Evolutionary conservation across 1,140 invertebrate species (phyloP).

Genomic region (Cydia splendana): DNA sequence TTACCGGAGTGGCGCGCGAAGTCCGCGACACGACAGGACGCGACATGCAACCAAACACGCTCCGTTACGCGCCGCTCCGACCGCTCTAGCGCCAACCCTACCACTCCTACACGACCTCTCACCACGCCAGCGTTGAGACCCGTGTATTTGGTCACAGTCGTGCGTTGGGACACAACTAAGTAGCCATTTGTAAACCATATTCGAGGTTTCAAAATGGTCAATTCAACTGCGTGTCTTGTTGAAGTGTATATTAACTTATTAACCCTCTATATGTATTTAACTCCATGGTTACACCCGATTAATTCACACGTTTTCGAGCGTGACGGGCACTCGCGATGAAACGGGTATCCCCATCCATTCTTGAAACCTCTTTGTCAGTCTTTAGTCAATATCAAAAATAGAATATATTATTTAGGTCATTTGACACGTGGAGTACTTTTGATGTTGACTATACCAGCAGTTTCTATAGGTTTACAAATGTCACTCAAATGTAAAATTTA

Average conservation of each 20-base stretch:
- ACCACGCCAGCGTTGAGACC: background rate
- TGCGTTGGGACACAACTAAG: no score
- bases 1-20: slow-evolving; percentile 49
- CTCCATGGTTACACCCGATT: no score
- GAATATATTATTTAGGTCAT: background rate
- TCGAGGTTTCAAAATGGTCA: background rate
- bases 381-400: background rate
- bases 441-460: background rate
- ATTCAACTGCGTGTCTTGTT: no score
- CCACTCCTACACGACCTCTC: background rate
- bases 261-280: no score
- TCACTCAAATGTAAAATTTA: background rate
- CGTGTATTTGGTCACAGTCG: background rate
- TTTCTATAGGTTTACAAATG: background rate
- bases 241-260: no score
- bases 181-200: background rate
- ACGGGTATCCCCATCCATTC: background rate
- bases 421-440: background rate
- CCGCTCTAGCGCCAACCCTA: slow-evolving; percentile 11
- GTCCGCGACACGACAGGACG: slow-evolving; percentile 44
- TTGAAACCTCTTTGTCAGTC: background rate
- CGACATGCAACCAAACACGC: slow-evolving; percentile 65
- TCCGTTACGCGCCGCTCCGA: slow-evolving; percentile 47
- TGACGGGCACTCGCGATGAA: background rate
- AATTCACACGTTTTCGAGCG: background rate